Evolutionary conservation across 2,888 invertebrate genomes (phyloP), one percentile per base, ranked within the genome.

Genomic region (Meliscaeva auricollis): DNA sequence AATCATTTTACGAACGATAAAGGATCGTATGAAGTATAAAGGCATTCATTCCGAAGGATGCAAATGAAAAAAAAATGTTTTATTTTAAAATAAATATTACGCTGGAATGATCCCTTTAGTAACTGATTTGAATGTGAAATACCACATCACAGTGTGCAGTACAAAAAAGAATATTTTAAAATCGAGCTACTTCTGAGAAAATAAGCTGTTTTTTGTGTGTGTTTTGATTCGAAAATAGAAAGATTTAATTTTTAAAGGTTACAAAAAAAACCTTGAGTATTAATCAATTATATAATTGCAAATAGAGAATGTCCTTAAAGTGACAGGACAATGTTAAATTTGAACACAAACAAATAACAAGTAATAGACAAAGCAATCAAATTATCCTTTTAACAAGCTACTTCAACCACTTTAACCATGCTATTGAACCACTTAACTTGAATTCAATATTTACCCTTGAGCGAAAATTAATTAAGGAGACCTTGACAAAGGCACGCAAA

Each of bases 41-140:
- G 17, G 30, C 17, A 66, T 35, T 48, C 15, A 72, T 26, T 17
- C 11, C 11, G 2, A 7, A 15, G n/a, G 54, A 68, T 41, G 26
- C 20, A 50, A 44, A 38, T 32, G 17, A 30, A 54, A 32, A 20
- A 58, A 38, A 38, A 22, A 44, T 15, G 9, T 46, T 46, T 46
- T 64, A 46, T 64, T 46, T 64, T 32, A 46, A 64, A 46, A 64
- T 64, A 64, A 64, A 64, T 62, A 13, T 9, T 30, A 30, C 30
- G 32, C 8, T 13, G 13, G 30, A 32, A 64, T 5, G 17, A 44
- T 62, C 50, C 50, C n/a, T 15, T 22, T 6, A 22, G 48, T 50
- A 50, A 30, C 11, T 26, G 15, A 32, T 54, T 30, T 32, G 9
- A 54, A 54, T 54, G 30, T 30, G 8, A 9, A 13, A 30, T n/a